Evolutionary conservation across 2,113 vertebrate genomes (phyloP).

Genomic region (Pseudopodoces humilis): DNA sequence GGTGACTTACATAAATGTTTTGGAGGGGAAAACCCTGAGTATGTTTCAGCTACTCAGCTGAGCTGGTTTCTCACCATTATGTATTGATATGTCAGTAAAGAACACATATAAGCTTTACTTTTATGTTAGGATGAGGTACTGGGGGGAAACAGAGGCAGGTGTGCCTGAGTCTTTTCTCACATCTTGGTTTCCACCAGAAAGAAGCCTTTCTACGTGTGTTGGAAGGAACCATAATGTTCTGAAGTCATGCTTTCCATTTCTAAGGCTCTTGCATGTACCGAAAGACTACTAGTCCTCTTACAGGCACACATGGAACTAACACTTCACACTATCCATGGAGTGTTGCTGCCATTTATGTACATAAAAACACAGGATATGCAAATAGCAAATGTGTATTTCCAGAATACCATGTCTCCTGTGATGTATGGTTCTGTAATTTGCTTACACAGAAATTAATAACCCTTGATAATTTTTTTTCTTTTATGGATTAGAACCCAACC

Average conservation of each 20-base stretch:
- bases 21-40: not conserved
- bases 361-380: not conserved
- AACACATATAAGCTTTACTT: not conserved
- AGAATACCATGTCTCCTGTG: not conserved
- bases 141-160: fast-evolving
- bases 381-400: not conserved
- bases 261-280: fast-evolving
- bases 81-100: not conserved
- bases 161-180: not conserved
- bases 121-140: not conserved
- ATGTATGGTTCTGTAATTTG: not conserved
- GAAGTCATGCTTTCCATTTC: not conserved
- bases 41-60: not conserved
- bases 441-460: not conserved
- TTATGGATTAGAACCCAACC: not conserved
- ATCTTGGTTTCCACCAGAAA: not conserved
- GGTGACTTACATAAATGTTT: not conserved
- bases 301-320: fast-evolving
- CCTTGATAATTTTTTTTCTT: not conserved
- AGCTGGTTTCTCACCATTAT: not conserved
- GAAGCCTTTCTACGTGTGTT: not conserved
- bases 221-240: not conserved
- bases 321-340: not conserved
- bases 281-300: not conserved
- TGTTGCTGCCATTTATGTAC: not conserved